Evolutionary conservation across 1,140 invertebrate species (phyloP).

Genomic region (Asbolus verrucosus): DNA sequence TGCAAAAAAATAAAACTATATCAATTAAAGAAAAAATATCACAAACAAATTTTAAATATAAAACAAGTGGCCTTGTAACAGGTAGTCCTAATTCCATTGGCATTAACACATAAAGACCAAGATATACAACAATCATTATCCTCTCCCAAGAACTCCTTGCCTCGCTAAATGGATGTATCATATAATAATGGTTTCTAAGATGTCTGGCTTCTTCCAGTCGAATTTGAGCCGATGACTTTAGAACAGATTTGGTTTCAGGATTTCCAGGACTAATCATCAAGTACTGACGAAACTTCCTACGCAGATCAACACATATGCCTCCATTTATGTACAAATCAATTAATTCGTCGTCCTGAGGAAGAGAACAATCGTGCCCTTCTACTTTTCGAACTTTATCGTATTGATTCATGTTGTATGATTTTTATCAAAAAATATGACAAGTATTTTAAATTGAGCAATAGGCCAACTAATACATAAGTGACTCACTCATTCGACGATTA

Average conservation of each 20-base stretch:
- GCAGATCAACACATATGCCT: constrained; percentile 45
- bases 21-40: constrained; percentile 39
- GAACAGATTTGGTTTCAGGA: constrained; percentile 43
- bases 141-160: constrained; percentile 36
- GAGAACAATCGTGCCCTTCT: constrained; percentile 34
- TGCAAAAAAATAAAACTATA: constrained; percentile 44
- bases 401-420: too few relatives aligned
- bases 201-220: constrained; percentile 47
- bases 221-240: constrained; percentile 50
- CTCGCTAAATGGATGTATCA: constrained; percentile 53
- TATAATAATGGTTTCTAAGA: constrained; percentile 47
- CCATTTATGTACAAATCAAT: constrained; percentile 44
- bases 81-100: constrained; percentile 36
- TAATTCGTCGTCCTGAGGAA: constrained; percentile 34
- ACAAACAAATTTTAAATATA: constrained; percentile 10
- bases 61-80: neutral
- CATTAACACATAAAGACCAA: constrained; percentile 14
- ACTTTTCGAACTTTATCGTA: constrained; percentile 21
- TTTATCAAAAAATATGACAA: too few relatives aligned
- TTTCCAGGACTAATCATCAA: constrained; percentile 48
- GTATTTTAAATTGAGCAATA: too few relatives aligned
- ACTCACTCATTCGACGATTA: too few relatives aligned
- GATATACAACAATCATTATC: constrained; percentile 40
- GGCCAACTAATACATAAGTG: too few relatives aligned
- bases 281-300: constrained; percentile 41